Percentiles rank a stretch among this genome's conserved stretches.
Evolutionary conservation across 1,140 invertebrate species (phyloP).

Genomic region (Hydropsyche tenuis): DNA sequence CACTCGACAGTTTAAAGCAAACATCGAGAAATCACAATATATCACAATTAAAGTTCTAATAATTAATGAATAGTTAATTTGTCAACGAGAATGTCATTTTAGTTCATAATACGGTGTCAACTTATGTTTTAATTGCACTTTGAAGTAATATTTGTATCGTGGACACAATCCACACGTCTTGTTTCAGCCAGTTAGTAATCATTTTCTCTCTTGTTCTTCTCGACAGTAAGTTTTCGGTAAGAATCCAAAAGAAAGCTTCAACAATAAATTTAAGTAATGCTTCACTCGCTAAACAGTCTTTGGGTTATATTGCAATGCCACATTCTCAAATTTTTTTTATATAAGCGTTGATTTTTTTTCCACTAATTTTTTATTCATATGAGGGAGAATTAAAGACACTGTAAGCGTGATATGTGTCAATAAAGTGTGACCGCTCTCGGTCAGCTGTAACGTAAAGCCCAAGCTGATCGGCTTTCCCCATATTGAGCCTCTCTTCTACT

Average conservation of each 20-base stretch:
- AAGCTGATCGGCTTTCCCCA: conserved; percentile 38
- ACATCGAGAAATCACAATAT: conserved; percentile 52
- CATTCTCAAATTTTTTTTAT: conserved; percentile 13
- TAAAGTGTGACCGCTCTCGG: conserved; percentile 23
- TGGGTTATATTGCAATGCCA: conserved; percentile 25
- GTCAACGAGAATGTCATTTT: conserved; percentile 41
- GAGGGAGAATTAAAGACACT: conserved; percentile 27
- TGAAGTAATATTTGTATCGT: conserved; percentile 47
- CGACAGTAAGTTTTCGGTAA: neutral
- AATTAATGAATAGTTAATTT: conserved; percentile 42
- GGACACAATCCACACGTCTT: conserved; percentile 34
- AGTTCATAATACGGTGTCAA: conserved; percentile 33
- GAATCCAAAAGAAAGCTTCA: neutral
- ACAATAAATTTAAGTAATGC: neutral
- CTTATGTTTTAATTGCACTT: conserved; percentile 50
- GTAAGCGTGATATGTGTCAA: conserved; percentile 34
- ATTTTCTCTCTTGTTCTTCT: neutral
- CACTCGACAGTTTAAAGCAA: conserved; percentile 51
- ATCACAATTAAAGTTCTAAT: conserved; percentile 50
- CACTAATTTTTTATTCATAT: neutral
- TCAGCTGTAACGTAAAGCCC: conserved; percentile 49
- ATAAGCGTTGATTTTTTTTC: conserved; percentile 1
- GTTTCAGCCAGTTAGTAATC: neutral
- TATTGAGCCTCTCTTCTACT: conserved; percentile 26
- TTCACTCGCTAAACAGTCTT: conserved; percentile 27